Conservation (phyloP, 2,113 vertebrate genomes). For the Eubucco bourcierii region DNA sequence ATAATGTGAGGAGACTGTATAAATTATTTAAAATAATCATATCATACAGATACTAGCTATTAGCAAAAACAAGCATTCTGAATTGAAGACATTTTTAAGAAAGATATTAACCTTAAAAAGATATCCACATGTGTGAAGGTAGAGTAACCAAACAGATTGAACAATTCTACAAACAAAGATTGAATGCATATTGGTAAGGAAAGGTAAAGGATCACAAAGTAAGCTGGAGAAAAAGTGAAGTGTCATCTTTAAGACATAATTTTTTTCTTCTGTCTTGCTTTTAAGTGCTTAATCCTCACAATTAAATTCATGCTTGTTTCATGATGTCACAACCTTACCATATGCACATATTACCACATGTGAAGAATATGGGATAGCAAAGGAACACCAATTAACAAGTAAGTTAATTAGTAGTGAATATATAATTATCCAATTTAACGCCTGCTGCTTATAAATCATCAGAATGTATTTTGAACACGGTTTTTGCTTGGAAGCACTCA, state of each 20-base stretch:
- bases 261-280: neutral
- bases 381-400: conserved; percentile 17
- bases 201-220: neutral
- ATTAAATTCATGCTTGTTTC: neutral
- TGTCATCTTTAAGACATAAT: neutral
- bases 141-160: neutral
- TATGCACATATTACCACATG: neutral
- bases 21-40: neutral
- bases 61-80: neutral
- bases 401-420: conserved; percentile 9
- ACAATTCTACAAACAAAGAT: neutral
- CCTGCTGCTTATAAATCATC: neutral
- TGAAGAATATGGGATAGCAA: neutral
- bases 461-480: neutral
- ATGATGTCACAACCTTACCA: neutral
- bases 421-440: conserved; percentile 4
- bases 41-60: neutral
- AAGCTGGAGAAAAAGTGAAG: neutral
- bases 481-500: neutral
- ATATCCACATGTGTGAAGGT: neutral
- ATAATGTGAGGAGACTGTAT: neutral
- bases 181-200: neutral
- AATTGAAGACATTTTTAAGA: neutral
- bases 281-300: neutral
- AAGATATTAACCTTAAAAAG: neutral